phyloP scores from a whole-genome alignment of 2,888 invertebrate species.

The Orthosia incerta region DNA sequence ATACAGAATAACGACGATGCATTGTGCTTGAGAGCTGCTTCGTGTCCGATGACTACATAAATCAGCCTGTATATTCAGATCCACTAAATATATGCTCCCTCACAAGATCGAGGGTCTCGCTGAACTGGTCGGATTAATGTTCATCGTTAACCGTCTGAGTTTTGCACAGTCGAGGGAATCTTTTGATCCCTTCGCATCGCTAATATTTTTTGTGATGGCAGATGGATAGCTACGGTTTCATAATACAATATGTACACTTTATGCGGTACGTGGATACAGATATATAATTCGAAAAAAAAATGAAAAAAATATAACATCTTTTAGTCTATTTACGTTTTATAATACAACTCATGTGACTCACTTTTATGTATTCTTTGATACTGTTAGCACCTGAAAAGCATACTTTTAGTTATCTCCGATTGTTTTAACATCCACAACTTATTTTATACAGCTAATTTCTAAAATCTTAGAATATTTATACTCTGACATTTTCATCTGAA shows the following conservation, averaged over 20 bases:
- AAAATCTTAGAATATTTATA: too few species aligned
- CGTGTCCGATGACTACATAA: constrained; percentile 78
- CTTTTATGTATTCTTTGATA: too few species aligned
- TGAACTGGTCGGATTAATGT: constrained; percentile 69
- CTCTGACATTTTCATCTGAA: too few species aligned
- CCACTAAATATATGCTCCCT: constrained; percentile 32
- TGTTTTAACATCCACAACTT: too few species aligned
- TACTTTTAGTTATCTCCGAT: too few species aligned
- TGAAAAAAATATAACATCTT: too few species aligned
- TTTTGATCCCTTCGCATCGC: constrained; percentile 76
- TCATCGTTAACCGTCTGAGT: constrained; percentile 74
- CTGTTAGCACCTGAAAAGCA: too few species aligned
- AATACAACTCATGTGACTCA: too few species aligned
- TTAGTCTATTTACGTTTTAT: too few species aligned
- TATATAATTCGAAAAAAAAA: too few species aligned
- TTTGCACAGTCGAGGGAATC: constrained; percentile 78
- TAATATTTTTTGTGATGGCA: constrained; percentile 64
- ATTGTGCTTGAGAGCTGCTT: constrained; percentile 77
- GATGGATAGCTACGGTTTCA: constrained; percentile 34
- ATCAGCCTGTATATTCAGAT: constrained; percentile 48
- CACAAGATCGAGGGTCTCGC: constrained; percentile 57
- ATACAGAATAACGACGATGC: constrained; percentile 74
- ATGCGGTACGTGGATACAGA: neutral
- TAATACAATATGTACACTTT: constrained; percentile 29
- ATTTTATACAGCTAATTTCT: too few species aligned